phyloP scores from a whole-genome alignment of 2,888 invertebrate species.

The Zaprionus lineosus region DNA sequence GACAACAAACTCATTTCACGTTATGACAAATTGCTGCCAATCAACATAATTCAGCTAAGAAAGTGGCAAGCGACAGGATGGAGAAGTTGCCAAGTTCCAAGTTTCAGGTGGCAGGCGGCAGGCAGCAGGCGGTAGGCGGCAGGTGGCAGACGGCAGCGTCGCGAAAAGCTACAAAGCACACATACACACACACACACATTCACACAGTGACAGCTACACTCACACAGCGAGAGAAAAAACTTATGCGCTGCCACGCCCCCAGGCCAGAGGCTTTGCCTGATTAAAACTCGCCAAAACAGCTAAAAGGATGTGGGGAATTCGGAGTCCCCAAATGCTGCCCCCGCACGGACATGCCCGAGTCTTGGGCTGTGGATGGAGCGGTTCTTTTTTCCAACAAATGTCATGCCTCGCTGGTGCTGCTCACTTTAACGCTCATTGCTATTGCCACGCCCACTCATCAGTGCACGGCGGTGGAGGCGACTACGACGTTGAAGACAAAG shows the following conservation, averaged over 20 bases:
- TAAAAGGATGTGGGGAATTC: neutral
- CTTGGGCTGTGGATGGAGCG: neutral
- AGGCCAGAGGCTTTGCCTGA: conserved; percentile 38
- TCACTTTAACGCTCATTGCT: conserved; percentile 77
- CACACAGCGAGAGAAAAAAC: conserved; percentile 22
- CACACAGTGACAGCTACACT: neutral
- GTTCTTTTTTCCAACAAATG: conserved; percentile 61
- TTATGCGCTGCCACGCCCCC: conserved; percentile 18
- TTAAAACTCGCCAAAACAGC: conserved; percentile 41
- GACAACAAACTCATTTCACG: conserved; percentile 78
- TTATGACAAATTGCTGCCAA: conserved; percentile 80
- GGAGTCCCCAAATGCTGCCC: neutral
- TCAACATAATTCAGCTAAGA: conserved; percentile 72
- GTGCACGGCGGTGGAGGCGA: conserved; percentile 25
- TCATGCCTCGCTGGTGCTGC: conserved; percentile 74
- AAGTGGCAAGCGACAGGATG: conserved; percentile 53
- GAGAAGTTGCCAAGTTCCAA: too few relatives aligned
- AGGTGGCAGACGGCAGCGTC: conserved; percentile 36
- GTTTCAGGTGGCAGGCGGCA: conserved; percentile 48
- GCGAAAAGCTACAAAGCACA: conserved; percentile 3
- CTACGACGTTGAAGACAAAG: neutral
- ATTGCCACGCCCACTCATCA: conserved; percentile 77
- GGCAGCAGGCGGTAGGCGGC: conserved; percentile 1
- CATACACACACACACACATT: too few relatives aligned
- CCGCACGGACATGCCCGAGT: neutral